Evolutionary conservation across 2,113 vertebrate species (phyloP).

Genomic region (Corapipo altera): DNA sequence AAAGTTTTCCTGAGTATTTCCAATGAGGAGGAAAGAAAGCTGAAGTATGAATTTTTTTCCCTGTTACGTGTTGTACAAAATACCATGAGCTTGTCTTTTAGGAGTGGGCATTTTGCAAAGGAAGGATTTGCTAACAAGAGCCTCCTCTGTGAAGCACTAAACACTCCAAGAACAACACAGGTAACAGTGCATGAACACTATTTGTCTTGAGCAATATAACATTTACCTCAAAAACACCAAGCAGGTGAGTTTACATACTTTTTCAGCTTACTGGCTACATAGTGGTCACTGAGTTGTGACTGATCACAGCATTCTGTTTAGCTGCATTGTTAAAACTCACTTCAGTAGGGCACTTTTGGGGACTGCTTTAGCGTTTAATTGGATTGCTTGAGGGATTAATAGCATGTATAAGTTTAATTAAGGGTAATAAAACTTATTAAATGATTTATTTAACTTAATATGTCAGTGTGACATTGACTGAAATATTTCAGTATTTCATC

Average conservation of each 20-base stretch:
- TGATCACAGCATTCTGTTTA: not conserved
- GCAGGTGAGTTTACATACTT: not conserved
- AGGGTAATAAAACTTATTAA: not conserved
- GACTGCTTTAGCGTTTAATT: not conserved
- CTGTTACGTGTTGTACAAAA: not conserved
- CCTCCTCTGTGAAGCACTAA: not conserved
- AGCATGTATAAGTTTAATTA: not conserved
- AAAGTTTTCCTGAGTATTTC: slow-evolving; percentile 52
- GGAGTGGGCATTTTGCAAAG: not conserved
- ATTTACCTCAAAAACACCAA: not conserved
- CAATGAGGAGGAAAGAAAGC: not conserved
- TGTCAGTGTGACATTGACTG: not conserved
- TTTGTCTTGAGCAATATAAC: not conserved
- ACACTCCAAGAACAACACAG: not conserved
- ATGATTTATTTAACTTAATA: not conserved
- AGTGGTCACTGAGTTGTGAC: not conserved
- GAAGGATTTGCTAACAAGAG: not conserved
- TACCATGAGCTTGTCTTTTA: not conserved
- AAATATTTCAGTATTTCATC: not conserved
- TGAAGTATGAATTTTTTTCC: not conserved
- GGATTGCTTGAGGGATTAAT: not conserved
- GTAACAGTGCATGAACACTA: not conserved
- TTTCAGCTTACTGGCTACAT: not conserved
- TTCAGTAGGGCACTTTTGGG: not conserved
- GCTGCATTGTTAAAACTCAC: not conserved